phyloP scores from a whole-genome alignment of 2,797 vertebrate species.

The Thalassophryne amazonica region DNA sequence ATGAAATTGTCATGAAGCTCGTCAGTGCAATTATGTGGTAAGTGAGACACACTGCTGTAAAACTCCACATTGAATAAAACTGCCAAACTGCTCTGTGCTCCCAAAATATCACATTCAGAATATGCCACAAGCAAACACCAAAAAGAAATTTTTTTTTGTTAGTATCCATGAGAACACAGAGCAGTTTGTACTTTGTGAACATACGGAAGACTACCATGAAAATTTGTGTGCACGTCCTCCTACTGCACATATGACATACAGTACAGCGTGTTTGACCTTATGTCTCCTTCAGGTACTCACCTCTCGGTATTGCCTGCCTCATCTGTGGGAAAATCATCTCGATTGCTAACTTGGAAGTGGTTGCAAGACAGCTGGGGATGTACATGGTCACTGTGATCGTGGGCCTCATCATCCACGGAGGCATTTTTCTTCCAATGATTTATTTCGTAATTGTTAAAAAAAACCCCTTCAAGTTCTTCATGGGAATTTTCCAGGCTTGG shows the following conservation, averaged over 20 bases:
- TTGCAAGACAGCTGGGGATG: constrained; percentile 95
- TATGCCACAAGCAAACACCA: background rate
- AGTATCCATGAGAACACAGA: too few relatives aligned
- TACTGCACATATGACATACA: too few relatives aligned
- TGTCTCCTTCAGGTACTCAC: constrained; percentile 87
- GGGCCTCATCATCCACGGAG: constrained; percentile 95
- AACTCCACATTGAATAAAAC: background rate
- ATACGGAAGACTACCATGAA: too few relatives aligned
- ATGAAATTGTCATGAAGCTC: constrained; percentile 96
- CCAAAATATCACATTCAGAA: background rate
- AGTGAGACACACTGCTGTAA: constrained; percentile 51
- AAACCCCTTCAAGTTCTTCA: constrained; percentile 93
- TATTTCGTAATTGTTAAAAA: constrained; percentile 93
- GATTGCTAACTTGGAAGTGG: constrained; percentile 93
- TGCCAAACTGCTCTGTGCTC: background rate
- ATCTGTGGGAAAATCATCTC: constrained; percentile 99
- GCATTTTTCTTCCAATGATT: constrained; percentile 92
- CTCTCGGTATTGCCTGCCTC: constrained; percentile 93
- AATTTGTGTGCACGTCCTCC: too few relatives aligned
- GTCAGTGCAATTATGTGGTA: constrained; percentile 98
- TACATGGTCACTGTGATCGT: constrained; percentile 98
- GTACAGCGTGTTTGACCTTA: too few relatives aligned
- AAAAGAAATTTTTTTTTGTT: too few relatives aligned
- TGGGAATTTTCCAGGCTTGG: constrained; percentile 98
- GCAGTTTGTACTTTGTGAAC: too few relatives aligned